Percentiles rank a stretch among this genome's conserved stretches.
These are phyloP conservation scores for Heliothis peltigera DNA, from an alignment of 2,888 invertebrate genomes.

Conservation along the genomic window DNA sequence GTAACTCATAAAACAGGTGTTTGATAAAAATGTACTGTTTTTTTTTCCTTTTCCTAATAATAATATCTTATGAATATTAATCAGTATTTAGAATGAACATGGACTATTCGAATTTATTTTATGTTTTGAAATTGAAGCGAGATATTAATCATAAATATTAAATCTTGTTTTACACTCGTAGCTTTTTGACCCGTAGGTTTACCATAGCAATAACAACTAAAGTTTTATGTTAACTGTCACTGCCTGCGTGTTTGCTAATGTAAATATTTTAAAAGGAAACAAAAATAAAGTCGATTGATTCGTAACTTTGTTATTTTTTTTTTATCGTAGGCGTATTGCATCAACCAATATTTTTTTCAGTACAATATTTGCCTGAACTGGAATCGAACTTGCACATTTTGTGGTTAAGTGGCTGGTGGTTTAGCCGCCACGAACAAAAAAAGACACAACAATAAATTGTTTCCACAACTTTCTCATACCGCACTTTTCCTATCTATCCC, in stretches of 20 bases:
- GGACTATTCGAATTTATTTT: neutral
- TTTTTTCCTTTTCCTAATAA: neutral
- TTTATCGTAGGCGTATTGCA: no score
- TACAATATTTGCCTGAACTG: no score
- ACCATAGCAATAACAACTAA: constrained; percentile 49
- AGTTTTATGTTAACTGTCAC: constrained; percentile 64
- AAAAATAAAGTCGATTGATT: constrained; percentile 51
- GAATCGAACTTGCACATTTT: no score
- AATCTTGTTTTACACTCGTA: constrained; percentile 33
- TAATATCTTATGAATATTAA: neutral
- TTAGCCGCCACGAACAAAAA: no score
- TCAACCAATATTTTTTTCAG: no score
- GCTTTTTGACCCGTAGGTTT: constrained; percentile 33
- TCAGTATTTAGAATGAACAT: neutral
- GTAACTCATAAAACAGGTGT: neutral
- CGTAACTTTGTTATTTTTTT: constrained; percentile 19
- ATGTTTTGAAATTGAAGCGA: constrained; percentile 3
- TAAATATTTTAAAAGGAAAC: constrained; percentile 60
- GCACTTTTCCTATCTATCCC: neutral
- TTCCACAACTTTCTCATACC: neutral
- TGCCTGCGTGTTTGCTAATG: constrained; percentile 64
- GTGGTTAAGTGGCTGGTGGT: no score
- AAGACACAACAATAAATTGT: constrained; percentile 15
- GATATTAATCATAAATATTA: constrained; percentile 2
- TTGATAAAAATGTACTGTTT: neutral